These are phyloP conservation scores for Pseudanteris insignis DNA, from an alignment of 2,888 invertebrate species.

Conservation along the genomic window DNA sequence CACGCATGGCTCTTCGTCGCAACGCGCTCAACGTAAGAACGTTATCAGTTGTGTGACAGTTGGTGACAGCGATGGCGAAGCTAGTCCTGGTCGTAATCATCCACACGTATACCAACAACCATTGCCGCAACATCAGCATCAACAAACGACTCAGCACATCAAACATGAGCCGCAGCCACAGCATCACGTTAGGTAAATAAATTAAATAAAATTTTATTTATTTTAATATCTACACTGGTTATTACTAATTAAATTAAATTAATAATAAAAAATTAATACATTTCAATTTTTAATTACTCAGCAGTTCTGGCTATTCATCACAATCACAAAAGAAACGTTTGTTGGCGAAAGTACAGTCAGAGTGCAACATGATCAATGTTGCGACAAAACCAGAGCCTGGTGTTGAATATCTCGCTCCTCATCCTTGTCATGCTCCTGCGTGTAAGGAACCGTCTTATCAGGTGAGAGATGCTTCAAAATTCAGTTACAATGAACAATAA, in stretches of 20 bases:
- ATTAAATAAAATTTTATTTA: too few species aligned
- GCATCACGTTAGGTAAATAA: constrained; percentile 57
- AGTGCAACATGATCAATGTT: constrained; percentile 72
- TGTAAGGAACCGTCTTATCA: constrained; percentile 69
- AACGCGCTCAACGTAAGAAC: constrained; percentile 72
- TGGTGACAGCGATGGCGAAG: constrained; percentile 78
- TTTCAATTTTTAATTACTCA: too few species aligned
- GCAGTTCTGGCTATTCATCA: constrained; percentile 68
- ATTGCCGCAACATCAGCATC: constrained; percentile 60
- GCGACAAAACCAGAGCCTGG: constrained; percentile 74
- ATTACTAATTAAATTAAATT: too few species aligned
- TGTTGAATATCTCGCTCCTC: constrained; percentile 66
- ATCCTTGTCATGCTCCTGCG: constrained; percentile 67
- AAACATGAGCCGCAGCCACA: constrained; percentile 70
- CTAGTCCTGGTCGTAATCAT: constrained; percentile 70
- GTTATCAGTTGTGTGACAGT: constrained; percentile 83
- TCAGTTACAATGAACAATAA: too few species aligned
- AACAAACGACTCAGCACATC: constrained; percentile 65
- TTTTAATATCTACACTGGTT: too few species aligned
- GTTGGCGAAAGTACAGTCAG: constrained; percentile 85
- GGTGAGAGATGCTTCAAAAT: constrained; percentile 53
- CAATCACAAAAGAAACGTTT: constrained; percentile 90
- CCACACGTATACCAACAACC: constrained; percentile 55
- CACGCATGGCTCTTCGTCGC: constrained; percentile 48
- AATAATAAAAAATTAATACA: too few species aligned